Conservation (phyloP, 2,113 vertebrate species). For the Barnardius zonarius region DNA sequence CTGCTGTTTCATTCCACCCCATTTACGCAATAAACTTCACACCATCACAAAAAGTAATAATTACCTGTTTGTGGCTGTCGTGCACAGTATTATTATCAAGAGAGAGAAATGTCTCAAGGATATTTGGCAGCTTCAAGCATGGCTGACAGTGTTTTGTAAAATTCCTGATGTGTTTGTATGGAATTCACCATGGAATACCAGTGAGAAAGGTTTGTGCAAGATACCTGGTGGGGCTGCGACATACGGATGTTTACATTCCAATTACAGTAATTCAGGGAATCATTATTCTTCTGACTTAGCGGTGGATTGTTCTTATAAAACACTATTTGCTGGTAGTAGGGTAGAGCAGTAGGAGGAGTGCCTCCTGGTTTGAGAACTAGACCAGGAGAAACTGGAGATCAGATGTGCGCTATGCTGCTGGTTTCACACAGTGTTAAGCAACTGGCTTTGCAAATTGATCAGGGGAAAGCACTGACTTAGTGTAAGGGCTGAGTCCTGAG, state of each 20-base stretch:
- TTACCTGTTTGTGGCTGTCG: not conserved
- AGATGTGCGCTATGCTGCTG: not conserved
- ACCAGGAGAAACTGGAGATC: not conserved
- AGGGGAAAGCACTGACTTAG: accelerated
- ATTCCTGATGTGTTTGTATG: not conserved
- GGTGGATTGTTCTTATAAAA: not conserved
- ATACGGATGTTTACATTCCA: not conserved
- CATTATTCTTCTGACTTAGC: not conserved
- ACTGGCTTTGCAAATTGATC: not conserved
- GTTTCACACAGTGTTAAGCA: not conserved
- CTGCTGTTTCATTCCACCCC: not conserved
- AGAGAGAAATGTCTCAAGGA: not conserved
- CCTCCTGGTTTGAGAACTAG: not conserved
- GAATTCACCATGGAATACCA: not conserved
- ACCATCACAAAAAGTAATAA: not conserved
- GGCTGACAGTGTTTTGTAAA: not conserved
- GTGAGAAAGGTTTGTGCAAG: not conserved
- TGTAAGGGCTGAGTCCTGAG: not conserved
- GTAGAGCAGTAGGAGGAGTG: not conserved
- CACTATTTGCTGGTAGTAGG: not conserved
- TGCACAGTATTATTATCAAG: not conserved
- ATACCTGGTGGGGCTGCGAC: not conserved
- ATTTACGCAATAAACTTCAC: not conserved
- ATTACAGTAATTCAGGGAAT: constrained; percentile 24
- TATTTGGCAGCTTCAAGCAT: not conserved